Evolutionary conservation across 2,888 invertebrate species (phyloP).

Genomic region (Aphrophora alni): DNA sequence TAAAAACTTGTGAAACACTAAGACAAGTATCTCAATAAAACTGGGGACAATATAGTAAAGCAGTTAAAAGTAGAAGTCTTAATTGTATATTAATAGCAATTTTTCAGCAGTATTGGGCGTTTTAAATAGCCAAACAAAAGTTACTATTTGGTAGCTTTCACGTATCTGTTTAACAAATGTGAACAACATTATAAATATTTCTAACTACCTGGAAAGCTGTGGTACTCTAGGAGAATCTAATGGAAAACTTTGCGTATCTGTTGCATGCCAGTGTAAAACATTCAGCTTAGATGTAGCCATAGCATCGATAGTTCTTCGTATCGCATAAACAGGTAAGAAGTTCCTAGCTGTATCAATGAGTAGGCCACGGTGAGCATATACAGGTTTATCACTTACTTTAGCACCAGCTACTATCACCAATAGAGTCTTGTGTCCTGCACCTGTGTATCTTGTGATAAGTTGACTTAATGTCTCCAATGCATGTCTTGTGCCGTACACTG

Average conservation of each 20-base stretch:
- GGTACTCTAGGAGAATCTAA: conserved; percentile 77
- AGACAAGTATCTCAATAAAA: too few relatives aligned
- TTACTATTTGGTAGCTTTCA: too few relatives aligned
- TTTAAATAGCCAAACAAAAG: too few relatives aligned
- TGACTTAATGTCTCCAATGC: conserved; percentile 79
- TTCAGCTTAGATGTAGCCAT: conserved; percentile 91
- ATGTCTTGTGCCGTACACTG: conserved; percentile 65
- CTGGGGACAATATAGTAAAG: too few relatives aligned
- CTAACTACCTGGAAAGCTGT: conserved; percentile 72
- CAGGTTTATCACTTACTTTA: conserved; percentile 75
- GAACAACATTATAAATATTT: too few relatives aligned
- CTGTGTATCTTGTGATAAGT: conserved; percentile 55
- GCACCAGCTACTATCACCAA: conserved; percentile 66
- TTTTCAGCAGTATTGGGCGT: too few relatives aligned
- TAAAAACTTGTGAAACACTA: too few relatives aligned
- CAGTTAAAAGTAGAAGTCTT: too few relatives aligned
- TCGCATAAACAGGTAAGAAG: conserved; percentile 74
- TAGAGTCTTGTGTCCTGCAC: background rate
- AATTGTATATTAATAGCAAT: too few relatives aligned
- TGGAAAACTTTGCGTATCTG: conserved; percentile 93
- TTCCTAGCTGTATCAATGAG: conserved; percentile 90
- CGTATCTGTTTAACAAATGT: too few relatives aligned
- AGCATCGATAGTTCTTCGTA: conserved; percentile 77
- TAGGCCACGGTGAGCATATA: conserved; percentile 84
- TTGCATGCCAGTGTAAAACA: conserved; percentile 91